A percentile compares a stretch with the other conserved stretches of the same genome.
Evolutionary conservation across 2,888 invertebrate genomes (phyloP).

Genomic region (Prionchulus punctatus): DNA sequence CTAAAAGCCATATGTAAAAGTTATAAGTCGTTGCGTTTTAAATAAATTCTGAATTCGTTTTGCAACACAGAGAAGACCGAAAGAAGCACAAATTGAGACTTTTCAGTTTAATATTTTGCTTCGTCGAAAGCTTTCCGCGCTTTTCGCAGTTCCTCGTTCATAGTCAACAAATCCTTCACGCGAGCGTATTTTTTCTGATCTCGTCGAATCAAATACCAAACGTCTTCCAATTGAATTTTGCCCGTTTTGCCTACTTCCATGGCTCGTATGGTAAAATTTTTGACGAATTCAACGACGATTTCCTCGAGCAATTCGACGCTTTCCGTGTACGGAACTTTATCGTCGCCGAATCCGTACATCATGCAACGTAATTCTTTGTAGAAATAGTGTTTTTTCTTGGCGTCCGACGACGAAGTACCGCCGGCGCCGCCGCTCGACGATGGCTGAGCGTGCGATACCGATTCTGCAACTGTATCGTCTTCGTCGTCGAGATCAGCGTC

Average conservation of each 20-base stretch:
- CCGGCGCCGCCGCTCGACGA: no score
- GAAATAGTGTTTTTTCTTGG: conserved; percentile 12
- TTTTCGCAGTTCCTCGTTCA: conserved; percentile 97
- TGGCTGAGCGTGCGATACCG: no score
- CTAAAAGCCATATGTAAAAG: no score
- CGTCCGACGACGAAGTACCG: no score
- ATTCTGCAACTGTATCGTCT: no score
- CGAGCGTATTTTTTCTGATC: conserved; percentile 77
- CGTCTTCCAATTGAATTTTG: conserved; percentile 90
- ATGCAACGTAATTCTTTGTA: conserved; percentile 55
- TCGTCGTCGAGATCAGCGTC: no score
- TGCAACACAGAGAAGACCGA: no score
- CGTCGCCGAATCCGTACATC: conserved; percentile 99
- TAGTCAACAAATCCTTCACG: conserved; percentile 83
- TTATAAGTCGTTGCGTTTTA: no score
- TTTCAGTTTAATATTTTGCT: conserved; percentile 50
- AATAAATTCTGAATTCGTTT: no score
- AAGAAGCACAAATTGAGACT: no score
- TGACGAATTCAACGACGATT: conserved; percentile 83
- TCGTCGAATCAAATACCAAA: conserved; percentile 82
- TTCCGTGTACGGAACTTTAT: conserved; percentile 94
- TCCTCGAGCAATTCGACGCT: conserved; percentile 94
- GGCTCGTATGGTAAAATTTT: conserved; percentile 39
- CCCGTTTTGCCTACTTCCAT: conserved; percentile 79
- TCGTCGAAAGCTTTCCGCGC: conserved; percentile 98